Evolutionary conservation across 30 jellyfish, hydroid and myxozoan species (phyloP).

Genomic region (Cassiopea xamachana): DNA sequence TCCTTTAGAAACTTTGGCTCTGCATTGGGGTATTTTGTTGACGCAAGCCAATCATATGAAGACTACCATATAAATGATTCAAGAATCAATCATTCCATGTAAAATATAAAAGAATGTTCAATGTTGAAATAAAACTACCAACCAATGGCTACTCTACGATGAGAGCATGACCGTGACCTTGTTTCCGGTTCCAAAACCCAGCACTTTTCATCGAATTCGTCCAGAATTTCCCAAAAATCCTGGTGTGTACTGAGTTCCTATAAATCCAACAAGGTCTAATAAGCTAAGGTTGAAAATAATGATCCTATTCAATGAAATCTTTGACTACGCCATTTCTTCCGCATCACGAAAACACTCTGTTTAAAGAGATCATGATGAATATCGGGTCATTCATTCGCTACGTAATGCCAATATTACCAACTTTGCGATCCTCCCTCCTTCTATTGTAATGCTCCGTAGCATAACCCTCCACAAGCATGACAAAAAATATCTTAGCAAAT

Average conservation of each 20-base stretch:
- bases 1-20: too few relatives aligned
- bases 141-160: conserved; percentile 71
- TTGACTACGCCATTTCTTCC: neutral
- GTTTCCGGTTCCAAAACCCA: conserved; percentile 75
- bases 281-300: too few relatives aligned
- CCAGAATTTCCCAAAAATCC: conserved; percentile 67
- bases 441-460: too few relatives aligned
- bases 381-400: neutral
- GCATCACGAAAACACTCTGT: neutral
- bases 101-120: neutral
- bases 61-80: too few relatives aligned
- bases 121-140: neutral
- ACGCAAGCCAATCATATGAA: too few relatives aligned
- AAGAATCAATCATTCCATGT: too few relatives aligned
- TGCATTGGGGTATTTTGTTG: too few relatives aligned
- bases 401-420: neutral
- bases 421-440: neutral
- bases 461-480: too few relatives aligned
- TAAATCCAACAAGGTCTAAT: neutral
- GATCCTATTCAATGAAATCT: neutral
- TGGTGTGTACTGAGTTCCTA: conserved; percentile 59
- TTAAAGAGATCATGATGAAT: neutral
- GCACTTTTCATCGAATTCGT: conserved; percentile 60
- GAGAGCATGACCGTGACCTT: conserved; percentile 29
- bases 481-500: too few relatives aligned